Evolutionary conservation across 2,888 invertebrate genomes (phyloP).

Genomic region (Timema podura): DNA sequence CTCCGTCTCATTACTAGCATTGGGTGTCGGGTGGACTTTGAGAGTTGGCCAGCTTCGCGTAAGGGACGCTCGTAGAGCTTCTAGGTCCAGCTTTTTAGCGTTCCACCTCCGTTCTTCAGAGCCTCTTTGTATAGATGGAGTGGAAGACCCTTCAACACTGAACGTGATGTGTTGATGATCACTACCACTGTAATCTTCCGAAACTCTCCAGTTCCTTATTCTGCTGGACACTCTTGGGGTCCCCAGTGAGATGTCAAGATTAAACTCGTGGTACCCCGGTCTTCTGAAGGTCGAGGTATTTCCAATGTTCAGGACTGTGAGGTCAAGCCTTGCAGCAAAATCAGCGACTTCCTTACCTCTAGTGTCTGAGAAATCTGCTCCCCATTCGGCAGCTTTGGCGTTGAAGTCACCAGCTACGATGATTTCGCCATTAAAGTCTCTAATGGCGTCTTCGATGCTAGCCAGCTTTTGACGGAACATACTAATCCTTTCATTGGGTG

Average conservation of each 20-base stretch:
- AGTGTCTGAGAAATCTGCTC: background rate
- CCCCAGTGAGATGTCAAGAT: too few relatives aligned
- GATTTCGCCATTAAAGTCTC: background rate
- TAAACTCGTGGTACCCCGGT: background rate
- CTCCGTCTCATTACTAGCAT: too few relatives aligned
- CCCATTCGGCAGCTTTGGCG: too few relatives aligned
- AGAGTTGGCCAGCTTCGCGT: too few relatives aligned
- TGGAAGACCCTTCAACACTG: too few relatives aligned
- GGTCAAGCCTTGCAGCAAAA: background rate
- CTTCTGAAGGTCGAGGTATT: background rate
- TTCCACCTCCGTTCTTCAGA: too few relatives aligned
- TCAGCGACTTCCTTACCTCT: background rate
- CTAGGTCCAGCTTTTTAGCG: too few relatives aligned
- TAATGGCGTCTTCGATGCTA: conserved; percentile 4
- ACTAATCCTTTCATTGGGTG: background rate
- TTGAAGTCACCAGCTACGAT: background rate
- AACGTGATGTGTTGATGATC: background rate
- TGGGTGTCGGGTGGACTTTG: too few relatives aligned
- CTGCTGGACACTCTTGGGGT: too few relatives aligned
- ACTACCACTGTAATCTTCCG: background rate
- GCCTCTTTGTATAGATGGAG: too few relatives aligned
- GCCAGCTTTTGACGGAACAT: background rate
- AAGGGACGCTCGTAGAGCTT: too few relatives aligned
- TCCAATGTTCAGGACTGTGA: background rate
- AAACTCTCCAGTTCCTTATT: background rate